A percentile compares a stretch with the other conserved stretches of the same genome.
phyloP scores from a whole-genome alignment of 2,888 invertebrate species.

The Meghimatium bilineatum region DNA sequence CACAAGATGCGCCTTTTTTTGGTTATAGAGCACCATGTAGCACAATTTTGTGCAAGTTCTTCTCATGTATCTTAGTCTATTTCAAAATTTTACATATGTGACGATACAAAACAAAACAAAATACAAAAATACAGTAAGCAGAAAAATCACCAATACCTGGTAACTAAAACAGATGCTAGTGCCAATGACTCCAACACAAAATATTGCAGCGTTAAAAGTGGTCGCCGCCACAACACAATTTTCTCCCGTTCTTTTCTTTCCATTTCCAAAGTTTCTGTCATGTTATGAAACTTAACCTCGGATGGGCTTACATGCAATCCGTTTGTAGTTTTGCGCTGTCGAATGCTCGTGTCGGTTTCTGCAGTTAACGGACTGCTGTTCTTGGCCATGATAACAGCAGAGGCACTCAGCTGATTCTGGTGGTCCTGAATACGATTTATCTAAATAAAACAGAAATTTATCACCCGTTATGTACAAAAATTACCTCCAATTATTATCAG shows the following conservation, averaged over 20 bases:
- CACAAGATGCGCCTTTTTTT: too few relatives aligned
- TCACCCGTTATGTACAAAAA: not conserved
- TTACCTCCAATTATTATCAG: not conserved
- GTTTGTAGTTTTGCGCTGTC: constrained; percentile 56
- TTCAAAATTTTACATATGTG: too few relatives aligned
- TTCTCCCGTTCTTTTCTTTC: constrained; percentile 63
- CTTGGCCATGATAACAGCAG: constrained; percentile 41
- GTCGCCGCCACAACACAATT: constrained; percentile 88
- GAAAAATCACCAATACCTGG: constrained; percentile 78
- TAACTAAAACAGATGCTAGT: constrained; percentile 81
- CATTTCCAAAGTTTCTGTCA: constrained; percentile 50
- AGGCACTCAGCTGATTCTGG: constrained; percentile 6
- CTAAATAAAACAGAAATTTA: not conserved
- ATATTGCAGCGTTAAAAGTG: constrained; percentile 87
- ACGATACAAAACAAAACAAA: not conserved
- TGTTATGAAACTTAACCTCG: constrained; percentile 36
- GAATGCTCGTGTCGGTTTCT: constrained; percentile 28
- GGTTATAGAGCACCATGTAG: too few relatives aligned
- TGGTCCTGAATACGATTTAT: constrained; percentile 28
- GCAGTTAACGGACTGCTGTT: constrained; percentile 14
- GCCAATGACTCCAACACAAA: constrained; percentile 85
- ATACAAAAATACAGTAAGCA: not conserved
- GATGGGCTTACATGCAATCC: constrained; percentile 55
- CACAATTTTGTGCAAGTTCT: too few relatives aligned
- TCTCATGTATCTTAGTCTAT: too few relatives aligned